Evolutionary conservation across 2,113 vertebrate genomes (phyloP).

Genomic region (Steatornis caripensis): DNA sequence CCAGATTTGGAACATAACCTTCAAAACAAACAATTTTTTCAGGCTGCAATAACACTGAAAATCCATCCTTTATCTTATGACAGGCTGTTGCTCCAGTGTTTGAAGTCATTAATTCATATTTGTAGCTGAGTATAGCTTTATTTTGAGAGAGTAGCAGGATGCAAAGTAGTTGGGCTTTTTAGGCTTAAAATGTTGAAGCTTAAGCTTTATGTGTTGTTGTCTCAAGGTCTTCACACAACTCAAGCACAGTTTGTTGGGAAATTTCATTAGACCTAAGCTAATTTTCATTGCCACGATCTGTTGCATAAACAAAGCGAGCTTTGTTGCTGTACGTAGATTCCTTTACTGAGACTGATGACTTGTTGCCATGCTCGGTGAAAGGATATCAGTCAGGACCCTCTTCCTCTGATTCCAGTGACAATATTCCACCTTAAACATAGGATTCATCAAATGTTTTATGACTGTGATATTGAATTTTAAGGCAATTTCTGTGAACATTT

Average conservation of each 20-base stretch:
- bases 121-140: neutral
- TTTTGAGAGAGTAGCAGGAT: neutral
- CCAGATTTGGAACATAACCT: neutral
- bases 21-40: neutral
- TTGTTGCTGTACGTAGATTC: neutral
- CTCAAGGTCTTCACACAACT: neutral
- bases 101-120: neutral
- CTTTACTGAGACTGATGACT: neutral
- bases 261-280: neutral
- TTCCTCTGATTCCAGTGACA: neutral
- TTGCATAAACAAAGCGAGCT: neutral
- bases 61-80: neutral
- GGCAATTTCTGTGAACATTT: neutral
- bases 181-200: neutral
- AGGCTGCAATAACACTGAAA: neutral
- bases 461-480: neutral
- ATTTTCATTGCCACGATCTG: neutral
- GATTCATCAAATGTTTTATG: neutral
- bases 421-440: neutral
- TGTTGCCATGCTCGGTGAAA: neutral
- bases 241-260: neutral
- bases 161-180: neutral
- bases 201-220: rapidly evolving
- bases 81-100: neutral
- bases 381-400: neutral